phyloP scores from a whole-genome alignment of 2,888 invertebrate species.

The Nezara viridula region DNA sequence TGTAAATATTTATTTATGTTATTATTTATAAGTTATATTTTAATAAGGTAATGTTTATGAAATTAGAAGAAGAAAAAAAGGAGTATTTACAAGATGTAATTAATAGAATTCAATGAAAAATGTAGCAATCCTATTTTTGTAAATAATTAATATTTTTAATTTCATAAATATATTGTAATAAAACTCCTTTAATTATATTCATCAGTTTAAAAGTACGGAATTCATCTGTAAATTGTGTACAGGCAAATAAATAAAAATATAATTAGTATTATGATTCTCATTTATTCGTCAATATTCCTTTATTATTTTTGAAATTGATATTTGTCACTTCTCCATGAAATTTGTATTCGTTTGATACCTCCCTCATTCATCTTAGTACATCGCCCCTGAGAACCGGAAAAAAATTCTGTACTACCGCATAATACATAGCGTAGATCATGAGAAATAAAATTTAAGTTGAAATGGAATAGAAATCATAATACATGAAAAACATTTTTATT shows the following conservation, averaged over 20 bases:
- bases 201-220: neutral
- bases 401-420: too few relatives aligned
- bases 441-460: too few relatives aligned
- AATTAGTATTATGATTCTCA: neutral
- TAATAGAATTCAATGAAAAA: neutral
- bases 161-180: neutral
- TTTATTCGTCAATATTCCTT: neutral
- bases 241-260: neutral
- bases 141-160: constrained; percentile 1
- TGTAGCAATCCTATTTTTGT: constrained; percentile 5
- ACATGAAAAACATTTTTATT: too few relatives aligned
- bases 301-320: too few relatives aligned
- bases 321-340: too few relatives aligned
- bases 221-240: neutral
- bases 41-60: neutral
- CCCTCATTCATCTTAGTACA: too few relatives aligned
- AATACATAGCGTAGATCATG: too few relatives aligned
- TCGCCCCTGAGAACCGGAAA: too few relatives aligned
- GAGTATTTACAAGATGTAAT: neutral
- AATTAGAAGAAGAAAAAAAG: neutral
- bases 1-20: constrained; percentile 22
- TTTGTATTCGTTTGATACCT: too few relatives aligned
- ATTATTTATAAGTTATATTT: neutral
- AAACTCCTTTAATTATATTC: neutral
- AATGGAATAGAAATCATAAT: too few relatives aligned